Evolutionary conservation across 2,888 invertebrate genomes (phyloP), one percentile per base, ranked within the genome.

Genomic region (Sminthurinus aureus): DNA sequence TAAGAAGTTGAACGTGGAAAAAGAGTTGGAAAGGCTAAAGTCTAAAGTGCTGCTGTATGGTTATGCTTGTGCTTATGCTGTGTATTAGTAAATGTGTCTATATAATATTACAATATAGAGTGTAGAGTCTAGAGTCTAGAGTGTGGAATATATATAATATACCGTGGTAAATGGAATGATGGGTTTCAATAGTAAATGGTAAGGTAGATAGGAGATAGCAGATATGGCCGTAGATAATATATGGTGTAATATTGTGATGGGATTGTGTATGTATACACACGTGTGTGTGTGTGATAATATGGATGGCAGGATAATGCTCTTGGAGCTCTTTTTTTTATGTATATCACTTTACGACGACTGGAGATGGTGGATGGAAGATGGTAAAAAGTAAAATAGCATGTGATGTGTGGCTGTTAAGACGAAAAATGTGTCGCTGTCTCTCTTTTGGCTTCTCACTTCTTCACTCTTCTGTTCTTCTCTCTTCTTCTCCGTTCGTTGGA

Each of bases 1-100:
- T 87, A 88, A 86, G 87, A 86, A 88, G 86, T 87, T 88, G 84
- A 84, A 83, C 83, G 75, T 79, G 79, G 38, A 38, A 79, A 83
- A 79, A 78, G 83, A 83, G 79, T 79, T 83, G 83, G 71, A 73
- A 78, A 66, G 74, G 78, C 38, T 38, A 82, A 22, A 64, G 77
- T 75, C 74, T 78, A 78, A 76, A 83, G 80, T 80, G 75, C 69
- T 77, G 76, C 79, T 38, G 38, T 38, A 38, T 38, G 38, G 3
- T 38, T 38, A 4, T 38, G 38, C 20, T 24, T 51, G 76, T 52
- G 58, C 71, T 71, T n/a, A 22, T 69, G 11, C 0, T 69, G 64
- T 69, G 11, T n/a, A 22, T 69, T 20, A 20, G 69, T 24, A 24
- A 15, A 13, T 71, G 71, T 24, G 24, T 13, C 1, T 38, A 38